These are phyloP conservation scores for Girardia tigrina DNA, from an alignment of 2,888 invertebrate genomes.

Conservation along the genomic window DNA sequence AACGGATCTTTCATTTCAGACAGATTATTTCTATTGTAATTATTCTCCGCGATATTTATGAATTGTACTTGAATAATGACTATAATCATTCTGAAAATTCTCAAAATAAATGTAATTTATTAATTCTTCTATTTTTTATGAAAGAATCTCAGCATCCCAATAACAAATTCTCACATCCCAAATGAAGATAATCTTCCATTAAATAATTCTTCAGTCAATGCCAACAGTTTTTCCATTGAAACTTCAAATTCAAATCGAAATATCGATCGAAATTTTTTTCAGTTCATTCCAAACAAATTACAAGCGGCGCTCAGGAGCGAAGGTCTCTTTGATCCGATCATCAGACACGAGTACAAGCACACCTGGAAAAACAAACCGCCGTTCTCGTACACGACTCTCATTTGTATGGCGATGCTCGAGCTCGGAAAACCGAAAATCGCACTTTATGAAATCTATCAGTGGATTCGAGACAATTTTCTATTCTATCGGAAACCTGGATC, in stretches of 20 bases:
- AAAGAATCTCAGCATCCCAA: not conserved
- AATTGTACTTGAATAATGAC: no score
- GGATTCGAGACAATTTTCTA: slow-evolving; percentile 23
- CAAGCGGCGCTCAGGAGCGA: not conserved
- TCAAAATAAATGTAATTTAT: no score
- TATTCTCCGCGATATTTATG: no score
- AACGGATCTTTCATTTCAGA: no score
- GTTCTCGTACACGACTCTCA: slow-evolving; percentile 9
- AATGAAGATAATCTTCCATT: not conserved
- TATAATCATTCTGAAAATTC: no score
- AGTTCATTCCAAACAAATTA: not conserved
- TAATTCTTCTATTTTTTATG: no score
- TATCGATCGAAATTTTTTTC: not conserved
- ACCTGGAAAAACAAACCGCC: slow-evolving; percentile 4
- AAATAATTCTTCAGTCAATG: not conserved
- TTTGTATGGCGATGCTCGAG: slow-evolving; percentile 18
- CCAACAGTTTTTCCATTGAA: no score
- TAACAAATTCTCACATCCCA: not conserved
- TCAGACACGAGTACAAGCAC: not conserved
- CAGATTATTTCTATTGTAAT: no score
- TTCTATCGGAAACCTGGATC: not conserved
- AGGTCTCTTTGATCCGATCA: not conserved
- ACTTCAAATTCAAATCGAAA: not conserved
- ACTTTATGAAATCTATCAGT: slow-evolving; percentile 20
- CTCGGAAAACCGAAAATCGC: slow-evolving; percentile 14